These are phyloP conservation scores for Drosophila azteca DNA, from an alignment of 1,140 invertebrate species.

Conservation along the genomic window DNA sequence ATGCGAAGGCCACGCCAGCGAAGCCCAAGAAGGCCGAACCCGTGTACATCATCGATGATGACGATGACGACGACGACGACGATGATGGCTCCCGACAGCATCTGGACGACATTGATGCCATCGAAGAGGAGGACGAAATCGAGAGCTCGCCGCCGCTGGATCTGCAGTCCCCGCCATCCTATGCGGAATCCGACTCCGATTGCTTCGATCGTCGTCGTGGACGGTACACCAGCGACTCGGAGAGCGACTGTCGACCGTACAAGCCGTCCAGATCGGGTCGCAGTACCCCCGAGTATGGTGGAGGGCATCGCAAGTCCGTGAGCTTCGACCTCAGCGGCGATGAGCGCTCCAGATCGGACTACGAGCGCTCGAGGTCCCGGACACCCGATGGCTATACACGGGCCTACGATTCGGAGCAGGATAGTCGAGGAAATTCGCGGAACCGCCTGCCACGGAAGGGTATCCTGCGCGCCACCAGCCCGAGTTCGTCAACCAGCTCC, in stretches of 20 bases:
- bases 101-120: constrained; percentile 53
- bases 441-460: constrained; percentile 72
- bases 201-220: constrained; percentile 60
- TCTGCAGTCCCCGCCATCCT: constrained; percentile 65
- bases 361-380: constrained; percentile 70
- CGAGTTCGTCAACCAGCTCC: constrained; percentile 64
- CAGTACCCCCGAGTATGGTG: constrained; percentile 68
- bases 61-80: constrained; percentile 41
- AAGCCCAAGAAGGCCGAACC: constrained; percentile 69
- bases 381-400: constrained; percentile 68
- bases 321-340: constrained; percentile 83
- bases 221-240: constrained; percentile 80
- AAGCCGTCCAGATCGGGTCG: constrained; percentile 70
- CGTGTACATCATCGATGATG: constrained; percentile 75
- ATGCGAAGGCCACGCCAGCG: constrained; percentile 10
- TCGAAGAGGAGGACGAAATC: constrained; percentile 56
- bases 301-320: constrained; percentile 79
- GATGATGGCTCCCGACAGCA: constrained; percentile 2
- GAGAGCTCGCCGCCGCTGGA: constrained; percentile 62
- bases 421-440: constrained; percentile 40
- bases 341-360: constrained; percentile 77
- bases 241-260: constrained; percentile 67
- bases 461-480: constrained; percentile 77
- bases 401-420: constrained; percentile 80
- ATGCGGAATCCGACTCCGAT: constrained; percentile 74